Percentiles rank a stretch among this genome's conserved stretches.
Conservation (phyloP, 2,888 invertebrate genomes). For the Spodoptera littoralis region DNA sequence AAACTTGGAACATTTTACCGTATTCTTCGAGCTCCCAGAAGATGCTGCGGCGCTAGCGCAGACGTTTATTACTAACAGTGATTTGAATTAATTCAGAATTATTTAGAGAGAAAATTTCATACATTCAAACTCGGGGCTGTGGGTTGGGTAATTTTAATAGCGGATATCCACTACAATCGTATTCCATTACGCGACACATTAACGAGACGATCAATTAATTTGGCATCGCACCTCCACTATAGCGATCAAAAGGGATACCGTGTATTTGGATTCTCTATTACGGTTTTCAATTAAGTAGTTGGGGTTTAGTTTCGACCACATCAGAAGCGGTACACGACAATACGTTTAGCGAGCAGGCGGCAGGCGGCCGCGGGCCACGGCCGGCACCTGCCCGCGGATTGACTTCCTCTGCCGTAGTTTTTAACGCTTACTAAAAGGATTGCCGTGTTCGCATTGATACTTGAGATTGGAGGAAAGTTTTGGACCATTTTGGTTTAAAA, state of each 20-base stretch:
- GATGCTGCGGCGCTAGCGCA: conserved; percentile 83
- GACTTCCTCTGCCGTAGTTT: conserved; percentile 82
- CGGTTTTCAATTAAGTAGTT: conserved; percentile 87
- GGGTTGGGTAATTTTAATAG: conserved; percentile 44
- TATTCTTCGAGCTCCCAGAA: conserved; percentile 87
- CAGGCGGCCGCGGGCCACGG: conserved; percentile 65
- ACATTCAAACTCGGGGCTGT: conserved; percentile 53
- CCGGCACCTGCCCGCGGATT: conserved; percentile 71
- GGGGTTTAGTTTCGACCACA: conserved; percentile 82
- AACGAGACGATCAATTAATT: conserved; percentile 72
- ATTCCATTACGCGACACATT: conserved; percentile 68
- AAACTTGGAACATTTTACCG: conserved; percentile 88
- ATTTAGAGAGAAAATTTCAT: conserved; percentile 65
- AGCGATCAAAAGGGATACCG: conserved; percentile 83
- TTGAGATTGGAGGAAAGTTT: conserved; percentile 68
- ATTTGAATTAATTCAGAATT: conserved; percentile 84
- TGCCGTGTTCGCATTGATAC: conserved; percentile 84
- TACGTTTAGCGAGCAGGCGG: conserved; percentile 79
- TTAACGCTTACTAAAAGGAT: conserved; percentile 86
- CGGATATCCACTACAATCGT: conserved; percentile 57
- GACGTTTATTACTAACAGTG: conserved; percentile 84
- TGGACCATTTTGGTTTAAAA: conserved; percentile 41
- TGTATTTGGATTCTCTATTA: conserved; percentile 83
- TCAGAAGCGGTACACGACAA: conserved; percentile 83
- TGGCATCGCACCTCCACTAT: conserved; percentile 74